Percentiles rank a stretch among this genome's conserved stretches.
Evolutionary conservation across 30 jellyfish, hydroid and myxozoan genomes (phyloP).

Genomic region (Mastigias papua): DNA sequence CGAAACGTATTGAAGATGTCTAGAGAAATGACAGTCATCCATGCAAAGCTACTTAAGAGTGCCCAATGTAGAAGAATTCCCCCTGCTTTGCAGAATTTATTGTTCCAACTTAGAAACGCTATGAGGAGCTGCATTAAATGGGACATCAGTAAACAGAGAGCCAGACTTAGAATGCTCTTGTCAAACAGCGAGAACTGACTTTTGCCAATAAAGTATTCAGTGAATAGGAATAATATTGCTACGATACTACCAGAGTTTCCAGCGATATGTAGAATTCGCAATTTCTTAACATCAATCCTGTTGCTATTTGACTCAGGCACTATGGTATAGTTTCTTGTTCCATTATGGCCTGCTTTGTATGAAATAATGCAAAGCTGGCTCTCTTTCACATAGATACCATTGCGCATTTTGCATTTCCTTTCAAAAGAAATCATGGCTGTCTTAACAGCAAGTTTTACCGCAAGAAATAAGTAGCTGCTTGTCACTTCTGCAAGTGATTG

Average conservation of each 20-base stretch:
- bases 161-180: conserved; percentile 19
- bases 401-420: not conserved
- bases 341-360: not conserved
- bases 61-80: conserved; percentile 74
- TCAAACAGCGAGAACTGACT: conserved; percentile 22
- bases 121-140: conserved; percentile 36
- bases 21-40: conserved; percentile 60
- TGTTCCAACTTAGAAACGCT: not conserved
- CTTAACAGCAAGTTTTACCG: conserved; percentile 45
- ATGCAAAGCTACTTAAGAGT: conserved; percentile 22
- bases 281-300: not conserved
- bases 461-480: conserved; percentile 53
- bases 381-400: conserved; percentile 5
- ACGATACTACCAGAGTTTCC: conserved; percentile 55
- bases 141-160: conserved; percentile 3
- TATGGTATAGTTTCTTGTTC: not conserved
- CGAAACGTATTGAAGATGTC: conserved; percentile 59
- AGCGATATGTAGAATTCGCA: not conserved
- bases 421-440: conserved; percentile 27
- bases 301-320: not conserved
- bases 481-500: not conserved
- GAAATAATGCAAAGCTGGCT: not conserved
- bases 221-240: not conserved
- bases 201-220: conserved; percentile 11
- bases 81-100: conserved; percentile 19